These are phyloP conservation scores for Pomatorhinus ruficollis DNA, from an alignment of 2,113 vertebrate genomes.

Conservation along the genomic window DNA sequence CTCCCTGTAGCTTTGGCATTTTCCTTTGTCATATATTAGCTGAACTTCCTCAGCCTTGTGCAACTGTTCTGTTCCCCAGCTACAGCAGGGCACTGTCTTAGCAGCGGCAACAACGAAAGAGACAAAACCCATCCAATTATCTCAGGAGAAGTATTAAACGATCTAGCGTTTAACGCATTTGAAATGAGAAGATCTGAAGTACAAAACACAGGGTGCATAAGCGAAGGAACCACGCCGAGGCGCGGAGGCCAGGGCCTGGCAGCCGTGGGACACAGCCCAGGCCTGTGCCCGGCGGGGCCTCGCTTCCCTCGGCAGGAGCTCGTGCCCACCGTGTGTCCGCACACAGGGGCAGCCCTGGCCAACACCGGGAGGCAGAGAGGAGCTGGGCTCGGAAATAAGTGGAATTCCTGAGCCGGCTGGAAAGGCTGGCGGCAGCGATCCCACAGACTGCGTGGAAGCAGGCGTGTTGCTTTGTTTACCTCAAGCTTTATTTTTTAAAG, in stretches of 20 bases:
- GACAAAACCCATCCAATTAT: neutral
- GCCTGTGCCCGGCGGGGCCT: neutral
- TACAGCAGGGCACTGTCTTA: neutral
- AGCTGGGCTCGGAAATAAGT: slow-evolving; percentile 43
- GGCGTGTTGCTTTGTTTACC: slow-evolving; percentile 40
- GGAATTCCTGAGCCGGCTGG: slow-evolving; percentile 23
- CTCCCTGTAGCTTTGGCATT: neutral
- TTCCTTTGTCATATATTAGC: neutral
- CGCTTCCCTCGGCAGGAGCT: neutral
- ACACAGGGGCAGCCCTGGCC: neutral
- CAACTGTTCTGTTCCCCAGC: neutral
- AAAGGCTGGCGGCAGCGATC: neutral
- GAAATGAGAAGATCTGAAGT: neutral
- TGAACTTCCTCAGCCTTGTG: neutral
- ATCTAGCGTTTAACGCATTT: neutral
- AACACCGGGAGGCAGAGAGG: neutral
- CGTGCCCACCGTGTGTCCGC: accelerated
- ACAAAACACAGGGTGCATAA: accelerated
- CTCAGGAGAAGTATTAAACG: neutral
- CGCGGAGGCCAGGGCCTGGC: neutral
- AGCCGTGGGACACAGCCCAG: neutral
- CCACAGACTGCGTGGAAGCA: slow-evolving; percentile 31
- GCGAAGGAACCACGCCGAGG: accelerated
- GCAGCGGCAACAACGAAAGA: neutral
- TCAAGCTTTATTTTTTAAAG: slow-evolving; percentile 41